Evolutionary conservation across 2,888 invertebrate species (phyloP).

Genomic region (Amphipoea lucens): DNA sequence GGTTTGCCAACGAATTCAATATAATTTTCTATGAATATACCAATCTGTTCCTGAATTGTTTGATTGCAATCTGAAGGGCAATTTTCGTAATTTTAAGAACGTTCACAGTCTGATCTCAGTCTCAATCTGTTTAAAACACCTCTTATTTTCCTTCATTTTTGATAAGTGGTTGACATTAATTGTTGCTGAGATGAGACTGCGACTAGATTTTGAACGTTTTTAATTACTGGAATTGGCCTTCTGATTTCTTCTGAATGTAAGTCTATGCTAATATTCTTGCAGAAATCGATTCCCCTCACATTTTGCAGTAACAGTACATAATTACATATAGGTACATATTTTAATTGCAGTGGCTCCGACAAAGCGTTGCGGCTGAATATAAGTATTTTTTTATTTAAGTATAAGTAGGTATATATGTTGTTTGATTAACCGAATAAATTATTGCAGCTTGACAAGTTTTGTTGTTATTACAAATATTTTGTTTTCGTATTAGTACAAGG

Average conservation of each 20-base stretch:
- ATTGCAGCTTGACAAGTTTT: neutral
- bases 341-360: neutral
- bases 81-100: too few relatives aligned
- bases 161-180: neutral
- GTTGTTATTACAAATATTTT: constrained; percentile 1
- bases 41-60: neutral
- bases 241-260: neutral
- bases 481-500: neutral
- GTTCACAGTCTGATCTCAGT: neutral
- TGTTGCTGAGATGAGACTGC: neutral
- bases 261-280: neutral
- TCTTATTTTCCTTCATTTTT: neutral
- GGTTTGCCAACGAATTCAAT: neutral
- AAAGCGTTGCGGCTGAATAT: neutral
- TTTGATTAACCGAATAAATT: constrained; percentile 15
- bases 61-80: neutral
- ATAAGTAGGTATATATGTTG: neutral
- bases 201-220: too few relatives aligned
- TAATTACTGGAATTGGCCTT: too few relatives aligned
- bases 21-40: neutral
- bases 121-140: neutral
- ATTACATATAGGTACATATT: neutral
- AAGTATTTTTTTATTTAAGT: constrained; percentile 3
- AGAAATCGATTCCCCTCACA: neutral
- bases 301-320: neutral